Percentiles rank a stretch among this genome's conserved stretches.
These are phyloP conservation scores for Eleginops maclovinus DNA, from an alignment of 2,113 vertebrate species.

Conservation along the genomic window DNA sequence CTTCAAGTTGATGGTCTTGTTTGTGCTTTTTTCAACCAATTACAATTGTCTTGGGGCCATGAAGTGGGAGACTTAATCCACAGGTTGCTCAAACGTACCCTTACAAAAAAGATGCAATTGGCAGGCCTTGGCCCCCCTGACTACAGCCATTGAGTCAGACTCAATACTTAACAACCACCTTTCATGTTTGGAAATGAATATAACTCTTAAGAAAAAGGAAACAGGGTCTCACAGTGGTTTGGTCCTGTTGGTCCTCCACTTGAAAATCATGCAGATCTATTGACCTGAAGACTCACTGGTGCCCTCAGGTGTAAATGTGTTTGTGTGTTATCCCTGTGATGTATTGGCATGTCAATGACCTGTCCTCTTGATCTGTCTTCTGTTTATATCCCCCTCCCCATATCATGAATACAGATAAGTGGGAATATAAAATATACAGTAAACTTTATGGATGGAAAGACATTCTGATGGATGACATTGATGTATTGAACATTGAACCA, in stretches of 20 bases:
- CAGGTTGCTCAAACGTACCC: too few species aligned
- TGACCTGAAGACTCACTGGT: not conserved
- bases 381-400: not conserved
- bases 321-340: not conserved
- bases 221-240: not conserved
- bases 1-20: not conserved
- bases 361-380: not conserved
- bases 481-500: not conserved
- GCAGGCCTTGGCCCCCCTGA: too few species aligned
- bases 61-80: too few species aligned
- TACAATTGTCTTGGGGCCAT: too few species aligned
- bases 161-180: too few species aligned
- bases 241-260: not conserved
- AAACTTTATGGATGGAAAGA: not conserved
- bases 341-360: not conserved
- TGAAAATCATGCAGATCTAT: not conserved
- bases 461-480: not conserved
- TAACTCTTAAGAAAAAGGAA: not conserved
- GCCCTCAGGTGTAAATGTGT: not conserved
- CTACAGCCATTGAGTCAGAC: too few species aligned
- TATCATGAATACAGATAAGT: constrained; percentile 1
- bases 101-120: too few species aligned
- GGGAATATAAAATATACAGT: not conserved
- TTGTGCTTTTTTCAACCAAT: too few species aligned
- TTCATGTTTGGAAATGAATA: not conserved